phyloP scores from a whole-genome alignment of 2,888 invertebrate species.

The Drosophila longiperda region DNA sequence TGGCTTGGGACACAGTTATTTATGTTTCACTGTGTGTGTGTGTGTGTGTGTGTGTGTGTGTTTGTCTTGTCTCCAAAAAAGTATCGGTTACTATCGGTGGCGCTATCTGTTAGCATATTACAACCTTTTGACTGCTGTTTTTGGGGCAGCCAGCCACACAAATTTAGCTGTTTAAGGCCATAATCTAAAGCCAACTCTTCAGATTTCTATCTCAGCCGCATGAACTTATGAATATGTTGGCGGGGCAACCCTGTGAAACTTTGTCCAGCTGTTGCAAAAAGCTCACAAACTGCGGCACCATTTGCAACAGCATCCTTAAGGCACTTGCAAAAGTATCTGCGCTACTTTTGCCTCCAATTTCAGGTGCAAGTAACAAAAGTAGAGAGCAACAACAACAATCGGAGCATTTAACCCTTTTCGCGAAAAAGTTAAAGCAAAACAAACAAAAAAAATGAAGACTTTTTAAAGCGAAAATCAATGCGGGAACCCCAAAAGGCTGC shows the following conservation, averaged over 20 bases:
- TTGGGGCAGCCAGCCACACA: constrained; percentile 27
- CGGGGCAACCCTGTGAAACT: constrained; percentile 42
- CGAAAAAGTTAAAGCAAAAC: constrained; percentile 45
- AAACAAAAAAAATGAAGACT: constrained; percentile 35
- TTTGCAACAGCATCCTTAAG: constrained; percentile 55
- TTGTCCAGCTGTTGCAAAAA: constrained; percentile 51
- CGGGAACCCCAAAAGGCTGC: constrained; percentile 45
- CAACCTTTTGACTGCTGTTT: constrained; percentile 52
- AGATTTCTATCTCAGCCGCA: constrained; percentile 45
- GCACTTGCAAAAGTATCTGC: constrained; percentile 56
- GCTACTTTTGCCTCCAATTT: constrained; percentile 46
- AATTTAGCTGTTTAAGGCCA: constrained; percentile 53
- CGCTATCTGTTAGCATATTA: constrained; percentile 49
- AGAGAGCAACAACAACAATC: constrained; percentile 32
- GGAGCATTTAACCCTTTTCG: constrained; percentile 72
- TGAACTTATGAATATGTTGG: constrained; percentile 63
- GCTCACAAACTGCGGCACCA: constrained; percentile 12
- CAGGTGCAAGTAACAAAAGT: constrained; percentile 51
- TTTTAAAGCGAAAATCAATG: constrained; percentile 74
- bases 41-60: constrained; percentile 34
- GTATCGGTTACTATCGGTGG: constrained; percentile 61
- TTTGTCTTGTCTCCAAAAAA: constrained; percentile 39
- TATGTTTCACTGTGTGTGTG: constrained; percentile 24
- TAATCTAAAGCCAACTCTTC: constrained; percentile 42
- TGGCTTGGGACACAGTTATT: constrained; percentile 33